phyloP scores from a whole-genome alignment of 2,113 vertebrate genomes.

The Vulpes vulpes region DNA sequence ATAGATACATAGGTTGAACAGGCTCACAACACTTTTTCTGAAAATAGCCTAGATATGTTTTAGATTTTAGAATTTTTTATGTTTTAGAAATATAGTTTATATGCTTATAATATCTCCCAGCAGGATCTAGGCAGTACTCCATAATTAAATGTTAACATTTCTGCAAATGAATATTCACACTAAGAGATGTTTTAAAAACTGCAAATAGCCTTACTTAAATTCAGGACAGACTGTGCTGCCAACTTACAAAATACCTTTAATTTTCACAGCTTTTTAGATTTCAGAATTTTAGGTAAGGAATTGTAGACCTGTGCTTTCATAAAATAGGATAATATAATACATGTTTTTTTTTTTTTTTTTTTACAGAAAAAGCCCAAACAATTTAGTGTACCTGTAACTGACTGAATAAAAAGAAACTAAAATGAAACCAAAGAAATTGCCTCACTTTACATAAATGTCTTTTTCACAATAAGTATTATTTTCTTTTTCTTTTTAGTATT shows the following conservation, averaged over 20 bases:
- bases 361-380: background rate
- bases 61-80: conserved; percentile 31
- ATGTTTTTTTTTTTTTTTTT: background rate
- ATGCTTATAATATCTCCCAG: background rate
- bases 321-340: background rate
- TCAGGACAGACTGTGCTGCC: background rate
- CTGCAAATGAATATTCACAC: conserved; percentile 4
- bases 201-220: background rate
- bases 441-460: background rate
- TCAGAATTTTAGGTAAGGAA: conserved; percentile 32
- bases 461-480: conserved; percentile 11
- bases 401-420: conserved; percentile 17
- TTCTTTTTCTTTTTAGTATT: background rate
- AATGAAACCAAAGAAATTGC: conserved; percentile 12
- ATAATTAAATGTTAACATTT: conserved; percentile 36
- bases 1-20: background rate
- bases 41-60: background rate
- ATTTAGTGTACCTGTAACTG: background rate
- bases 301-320: background rate
- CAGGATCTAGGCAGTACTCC: background rate
- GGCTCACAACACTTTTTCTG: background rate
- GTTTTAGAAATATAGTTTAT: background rate
- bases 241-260: conserved; percentile 25
- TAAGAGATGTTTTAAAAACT: conserved; percentile 7
- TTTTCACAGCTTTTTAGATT: conserved; percentile 11